A percentile compares a stretch with the other conserved stretches of the same genome.
Evolutionary conservation across 2,888 invertebrate genomes (phyloP).

Genomic region (Acanthosepion esculentum): DNA sequence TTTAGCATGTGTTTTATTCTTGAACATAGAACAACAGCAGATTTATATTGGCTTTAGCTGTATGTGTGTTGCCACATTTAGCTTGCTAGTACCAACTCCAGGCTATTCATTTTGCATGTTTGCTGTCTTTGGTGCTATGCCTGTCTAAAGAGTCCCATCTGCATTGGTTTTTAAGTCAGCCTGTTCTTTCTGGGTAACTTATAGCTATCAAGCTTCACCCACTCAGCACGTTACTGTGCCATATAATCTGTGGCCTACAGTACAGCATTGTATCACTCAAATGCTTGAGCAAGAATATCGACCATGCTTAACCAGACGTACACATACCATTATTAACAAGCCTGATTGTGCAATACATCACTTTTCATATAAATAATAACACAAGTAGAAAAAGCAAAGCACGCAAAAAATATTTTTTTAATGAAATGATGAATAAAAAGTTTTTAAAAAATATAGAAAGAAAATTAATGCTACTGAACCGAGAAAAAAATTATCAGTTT

Average conservation of each 20-base stretch:
- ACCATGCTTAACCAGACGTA: background rate
- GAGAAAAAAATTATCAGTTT: constrained; percentile 11
- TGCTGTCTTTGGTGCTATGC: background rate
- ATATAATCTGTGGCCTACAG: constrained; percentile 3
- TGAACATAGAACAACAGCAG: background rate
- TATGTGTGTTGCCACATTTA: background rate
- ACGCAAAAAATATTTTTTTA: background rate
- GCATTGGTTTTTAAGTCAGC: background rate
- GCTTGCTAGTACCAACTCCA: background rate
- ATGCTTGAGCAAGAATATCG: constrained; percentile 8
- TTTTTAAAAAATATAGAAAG: background rate
- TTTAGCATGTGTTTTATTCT: constrained; percentile 24
- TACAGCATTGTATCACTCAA: constrained; percentile 1
- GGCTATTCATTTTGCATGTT: background rate
- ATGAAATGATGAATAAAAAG: background rate
- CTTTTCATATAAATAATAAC: too few relatives aligned
- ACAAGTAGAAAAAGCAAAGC: background rate
- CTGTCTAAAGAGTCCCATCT: background rate
- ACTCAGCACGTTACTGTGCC: background rate
- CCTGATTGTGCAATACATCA: background rate
- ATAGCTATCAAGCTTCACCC: background rate
- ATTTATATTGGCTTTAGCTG: background rate
- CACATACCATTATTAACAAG: background rate
- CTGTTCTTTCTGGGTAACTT: background rate
- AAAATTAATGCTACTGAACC: background rate